Evolutionary conservation across 2,888 invertebrate genomes (phyloP), one percentile per base, ranked within the genome.

Genomic region (Amblyteles armatorius): DNA sequence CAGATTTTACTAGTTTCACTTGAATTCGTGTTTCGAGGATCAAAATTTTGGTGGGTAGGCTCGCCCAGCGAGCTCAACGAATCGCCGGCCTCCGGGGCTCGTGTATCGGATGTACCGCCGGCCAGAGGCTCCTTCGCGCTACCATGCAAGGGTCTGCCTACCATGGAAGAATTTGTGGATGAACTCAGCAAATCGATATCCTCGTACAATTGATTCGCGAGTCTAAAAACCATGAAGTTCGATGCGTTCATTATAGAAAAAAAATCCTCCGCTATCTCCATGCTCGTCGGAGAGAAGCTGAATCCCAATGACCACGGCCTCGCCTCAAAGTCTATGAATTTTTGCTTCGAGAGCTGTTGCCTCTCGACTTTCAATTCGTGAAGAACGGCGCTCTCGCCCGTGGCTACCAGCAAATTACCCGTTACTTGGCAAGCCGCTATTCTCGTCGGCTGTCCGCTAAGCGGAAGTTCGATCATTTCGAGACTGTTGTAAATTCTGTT

Each of bases 401-500:
- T 92, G 2, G 94, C 94, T 6, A 95, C 93, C 16, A 94, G 85
- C 11, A 94, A 87, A 84, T 94, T 94, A 0, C 94, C 94, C 2
- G 94, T 94, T 48, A 92, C 94, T 92, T 95, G 96, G 88, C 96
- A 96, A 87, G 96, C 96, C 7, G 96, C 95, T 76, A 96, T 95
- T 65, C 94, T 92, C 82, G 95, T 95, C 0, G 96, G 96, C 71
- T 96, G 95, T 57, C 94, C 92, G 79, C 95, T 95, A 3, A 96
- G 93, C 0, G 97, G 97, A 67, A 97, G 94, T 92, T 97, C 97
- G 85, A 97, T 96, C 94, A 97, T 96, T 93, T 97, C 97, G 74
- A 96, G 94, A 87, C 94, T 95, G 82, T 96, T 95, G 88, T 96
- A 95, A 0, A 95, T 95, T 83, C 96, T 94, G 87, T 95, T 95